Base-by-base conservation (phyloP, 2,113 vertebrate species). In the Colius striatus region DNA sequence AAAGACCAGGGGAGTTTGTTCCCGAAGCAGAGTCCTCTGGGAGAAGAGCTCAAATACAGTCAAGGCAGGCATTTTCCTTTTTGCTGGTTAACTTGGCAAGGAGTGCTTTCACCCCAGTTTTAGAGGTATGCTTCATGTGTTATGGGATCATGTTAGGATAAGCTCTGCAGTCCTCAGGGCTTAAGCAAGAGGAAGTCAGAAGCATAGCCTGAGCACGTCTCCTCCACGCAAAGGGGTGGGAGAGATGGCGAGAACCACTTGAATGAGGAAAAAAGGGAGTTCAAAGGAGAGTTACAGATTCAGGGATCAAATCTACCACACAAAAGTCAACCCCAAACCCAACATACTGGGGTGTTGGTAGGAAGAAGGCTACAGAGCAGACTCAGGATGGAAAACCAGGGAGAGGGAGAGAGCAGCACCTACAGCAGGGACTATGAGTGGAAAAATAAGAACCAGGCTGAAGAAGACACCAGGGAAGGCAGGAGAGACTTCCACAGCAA, bases 401-500 rank as follows among this genome's bases (percentile, higher is more conserved):
- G 29, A 84, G 34, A 65, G 30, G 38, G 12, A 68, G 29, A 81
- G 30, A 86, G 38, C 58, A 83, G 67, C 45, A 68, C 38, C 48
- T 83, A 19, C 67, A 55, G 38, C 1, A 3, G 34, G 26, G 72
- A 66, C 26, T 12, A 30, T 18, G 51, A 68, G 0, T 22, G 45
- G 23, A 61, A 86, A 43, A 80, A 76, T 48, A 67, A 86, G 19
- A 63, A 80, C 15, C 22, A 80, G 58, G 48, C 84, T 76, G 54
- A 80, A 38, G 67, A 62, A 72, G 78, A 72, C 54, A 75, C 9
- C 58, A 73, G 58, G 63, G 76, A 80, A 67, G 36, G 76, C 72
- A 94, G 65, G 62, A 88, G 79, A 91, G 48, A 47, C 48, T 75
- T 91, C 71, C 62, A 85, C 57, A 86, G 53, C 36, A 82, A 88